Evolutionary conservation across 2,888 invertebrate genomes (phyloP), one percentile per base, ranked within the genome.

Genomic region (Eupithecia centaureata): DNA sequence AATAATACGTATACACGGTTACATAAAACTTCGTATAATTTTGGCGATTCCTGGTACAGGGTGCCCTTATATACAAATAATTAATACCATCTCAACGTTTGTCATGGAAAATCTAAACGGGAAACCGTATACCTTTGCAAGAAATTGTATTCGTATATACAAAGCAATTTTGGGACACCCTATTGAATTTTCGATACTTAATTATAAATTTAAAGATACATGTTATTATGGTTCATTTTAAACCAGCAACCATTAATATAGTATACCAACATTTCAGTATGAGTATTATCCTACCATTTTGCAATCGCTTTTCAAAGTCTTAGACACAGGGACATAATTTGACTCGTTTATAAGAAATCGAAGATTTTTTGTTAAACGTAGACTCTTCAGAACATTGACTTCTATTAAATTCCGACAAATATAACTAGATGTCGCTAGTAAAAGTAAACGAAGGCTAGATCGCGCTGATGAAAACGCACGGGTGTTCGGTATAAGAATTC

Each of bases 1-100:
- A 70, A 65, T 74, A 78, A 76, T 80, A 78, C 83, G 83, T 82
- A 81, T 83, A 82, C 82, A 77, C 79, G 73, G 71, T 77, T 75
- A 73, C 72, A 73, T 74, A 78, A 73, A 67, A 59, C 25, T 47
- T 65, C 52, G 57, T 57, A 57, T 57, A 42, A 38, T 62, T 61
- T 67, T 62, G 62, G 58, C 58, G 58, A 51, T 42, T 64, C 27
- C 32, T 52, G 8, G 22, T 54, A 56, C n/a, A 56, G 32, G 57
- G 57, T 33, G 57, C 22, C 57, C 7, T 56, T 15, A 18, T 7
- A 28, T n/a, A n/a, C 22, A 28, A 38, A 38, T 13, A 38, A 12
- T 54, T n/a, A n/a, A 56, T 30, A 10, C 30, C 27, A 56, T n/a
- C n/a, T 15, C 15, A 15, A 27, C 25, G n/a, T 18, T 51, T 27